Evolutionary conservation across 2,888 invertebrate genomes (phyloP).

Genomic region (Dryobotodes eremita): DNA sequence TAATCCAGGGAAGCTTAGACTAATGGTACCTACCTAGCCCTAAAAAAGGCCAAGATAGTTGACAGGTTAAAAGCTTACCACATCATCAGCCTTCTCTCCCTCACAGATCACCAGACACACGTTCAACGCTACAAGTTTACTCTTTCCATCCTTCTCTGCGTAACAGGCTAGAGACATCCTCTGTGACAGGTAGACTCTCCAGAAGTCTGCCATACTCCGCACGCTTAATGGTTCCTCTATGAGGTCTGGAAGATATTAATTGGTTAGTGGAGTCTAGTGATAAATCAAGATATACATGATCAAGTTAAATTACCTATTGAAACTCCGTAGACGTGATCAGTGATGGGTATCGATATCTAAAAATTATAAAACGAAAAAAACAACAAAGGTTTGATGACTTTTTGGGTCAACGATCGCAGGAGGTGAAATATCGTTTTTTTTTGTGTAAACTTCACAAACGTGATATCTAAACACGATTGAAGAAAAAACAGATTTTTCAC

Average conservation of each 20-base stretch:
- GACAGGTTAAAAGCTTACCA: slow-evolving; percentile 57
- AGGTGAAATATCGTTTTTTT: no score
- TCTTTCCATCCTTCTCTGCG: slow-evolving; percentile 72
- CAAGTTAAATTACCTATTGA: not conserved
- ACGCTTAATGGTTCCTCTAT: slow-evolving; percentile 74
- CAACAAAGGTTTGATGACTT: no score
- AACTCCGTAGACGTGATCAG: no score
- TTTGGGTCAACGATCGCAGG: not conserved
- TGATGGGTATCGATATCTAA: not conserved
- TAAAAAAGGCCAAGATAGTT: not conserved
- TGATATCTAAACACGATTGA: no score
- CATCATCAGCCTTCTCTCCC: slow-evolving; percentile 64
- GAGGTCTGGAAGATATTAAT: slow-evolving; percentile 68
- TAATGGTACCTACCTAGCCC: no score
- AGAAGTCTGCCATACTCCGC: slow-evolving; percentile 71
- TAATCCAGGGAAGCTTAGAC: not conserved
- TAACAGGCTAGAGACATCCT: slow-evolving; percentile 83
- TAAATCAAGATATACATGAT: not conserved
- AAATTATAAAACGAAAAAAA: no score
- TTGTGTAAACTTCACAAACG: no score
- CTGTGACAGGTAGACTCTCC: slow-evolving; percentile 72
- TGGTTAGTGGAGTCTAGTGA: not conserved
- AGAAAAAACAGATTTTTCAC: no score
- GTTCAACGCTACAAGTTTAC: slow-evolving; percentile 78
- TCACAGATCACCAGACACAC: slow-evolving; percentile 73